Percentiles rank a stretch among this genome's conserved stretches.
Conservation (phyloP, 2,797 vertebrate species). For the Acipenser oxyrinchus region DNA sequence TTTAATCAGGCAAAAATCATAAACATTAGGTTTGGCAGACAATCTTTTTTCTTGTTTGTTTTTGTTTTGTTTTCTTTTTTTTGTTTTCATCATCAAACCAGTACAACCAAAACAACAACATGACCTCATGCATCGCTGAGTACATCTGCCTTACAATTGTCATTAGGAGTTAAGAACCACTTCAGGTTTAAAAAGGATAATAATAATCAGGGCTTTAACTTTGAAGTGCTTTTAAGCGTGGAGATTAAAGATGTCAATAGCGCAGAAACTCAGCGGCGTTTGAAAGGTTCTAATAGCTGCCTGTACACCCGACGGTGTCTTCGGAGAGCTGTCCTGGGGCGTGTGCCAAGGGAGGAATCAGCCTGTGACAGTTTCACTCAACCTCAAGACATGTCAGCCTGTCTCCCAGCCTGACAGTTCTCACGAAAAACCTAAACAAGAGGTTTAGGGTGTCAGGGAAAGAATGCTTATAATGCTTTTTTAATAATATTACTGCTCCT, state of each 20-base stretch:
- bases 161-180: constrained; percentile 44
- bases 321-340: constrained; percentile 43
- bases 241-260: constrained; percentile 35
- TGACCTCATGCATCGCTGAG: constrained; percentile 7
- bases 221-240: constrained; percentile 44
- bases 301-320: constrained; percentile 39
- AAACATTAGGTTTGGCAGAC: too few relatives aligned
- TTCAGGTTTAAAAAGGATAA: constrained; percentile 30
- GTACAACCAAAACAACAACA: constrained; percentile 8
- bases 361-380: constrained; percentile 58
- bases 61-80: too few relatives aligned
- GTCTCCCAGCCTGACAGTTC: constrained; percentile 48
- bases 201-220: constrained; percentile 26
- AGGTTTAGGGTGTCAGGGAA: constrained; percentile 61
- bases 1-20: too few relatives aligned
- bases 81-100: not conserved
- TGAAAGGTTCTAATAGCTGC: constrained; percentile 38
- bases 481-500: constrained; percentile 53
- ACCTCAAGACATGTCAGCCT: constrained; percentile 38
- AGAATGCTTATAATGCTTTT: constrained; percentile 72
- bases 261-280: constrained; percentile 16
- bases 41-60: too few relatives aligned
- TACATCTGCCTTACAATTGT: constrained; percentile 35
- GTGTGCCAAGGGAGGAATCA: constrained; percentile 47
- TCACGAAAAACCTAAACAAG: constrained; percentile 70